Evolutionary conservation across 2,797 vertebrate species (phyloP), one percentile per base, ranked within the genome.

Genomic region (Crenichthys baileyi): DNA sequence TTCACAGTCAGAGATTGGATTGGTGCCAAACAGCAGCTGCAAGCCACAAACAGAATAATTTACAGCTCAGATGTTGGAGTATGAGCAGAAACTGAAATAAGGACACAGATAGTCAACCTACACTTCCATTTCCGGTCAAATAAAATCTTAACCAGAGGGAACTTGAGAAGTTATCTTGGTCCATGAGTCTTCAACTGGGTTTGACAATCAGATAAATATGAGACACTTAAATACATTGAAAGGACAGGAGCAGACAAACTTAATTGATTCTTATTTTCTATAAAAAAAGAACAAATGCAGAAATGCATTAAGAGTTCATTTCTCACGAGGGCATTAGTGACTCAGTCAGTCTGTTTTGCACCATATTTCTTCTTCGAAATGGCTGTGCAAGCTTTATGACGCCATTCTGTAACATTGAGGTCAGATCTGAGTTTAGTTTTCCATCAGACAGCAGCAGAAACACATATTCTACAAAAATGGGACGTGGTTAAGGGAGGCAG

Each of bases 401-500:
- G 41, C 1, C 56, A 8, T 22, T 73, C 39, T 20, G n/a, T 11
- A 26, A 12, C 6, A 46, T 18, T 26, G 55, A 46, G 72, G 72
- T 60, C 72, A 74, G 72, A 50, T 50, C 16, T 63, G 73, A 31
- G 48, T 63, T 85, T 84, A 51, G 55, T 87, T 24, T 81, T 83
- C 51, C 82, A 76, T 63, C 77, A 70, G 77, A 82, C 60, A 71
- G 78, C 81, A 61, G 82, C 73, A 84, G 83, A 85, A 29, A 79
- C 77, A 51, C 76, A 77, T n/a, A 71, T 80, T 63, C 79, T 79
- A 85, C 70, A 77, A 8, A 83, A 77, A 39, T 80, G 83, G 18
- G 81, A 86, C 63, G 79, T 86, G 65, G 79, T 76, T 83, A 87
- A 88, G 68, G 65, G 82, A 73, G 81, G 75, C n/a, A 31, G 73